Base-by-base conservation (phyloP, 1,140 invertebrate species). In the Cataglyphis hispanica region DNA sequence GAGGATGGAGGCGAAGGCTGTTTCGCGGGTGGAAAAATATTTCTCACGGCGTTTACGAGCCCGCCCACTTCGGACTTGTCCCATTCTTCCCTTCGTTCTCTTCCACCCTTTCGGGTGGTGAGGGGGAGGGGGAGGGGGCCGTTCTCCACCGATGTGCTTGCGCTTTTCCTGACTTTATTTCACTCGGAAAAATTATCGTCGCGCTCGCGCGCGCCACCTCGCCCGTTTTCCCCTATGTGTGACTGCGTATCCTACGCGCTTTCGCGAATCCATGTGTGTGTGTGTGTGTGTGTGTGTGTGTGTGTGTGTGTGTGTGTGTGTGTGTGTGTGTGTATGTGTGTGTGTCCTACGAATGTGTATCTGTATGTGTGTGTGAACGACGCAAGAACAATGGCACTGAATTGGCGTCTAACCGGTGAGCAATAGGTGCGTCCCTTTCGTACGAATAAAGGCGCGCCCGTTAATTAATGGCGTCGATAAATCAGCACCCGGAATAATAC, bases 391-490 rank as follows among this genome's bases (percentile, higher is more conserved):
- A 95, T 95, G 93, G 92, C 86, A 89, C 91, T 91, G 93, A 94
- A 94, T 95, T 91, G 93, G 93, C 93, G 92, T 94, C 94, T 94
- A 94, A 95, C 94, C 92, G 91, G 92, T 94, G 93, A 94, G 94
- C 94, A 95, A 95, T 94, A 94, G 94, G 94, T 94, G 93, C 93
- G 91, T 95, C 94, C 94, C 94, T 94, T 93, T 92, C 91, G 93
- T 92, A 92, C 89, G 93, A 94, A 94, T 95, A 94, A 95, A 94
- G 94, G 94, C 94, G 92, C 92, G 91, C 85, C 84, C 90, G 89
- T 93, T 95, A 94, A 95, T 95, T 95, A 95, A 95, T 95, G 94
- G 93, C 86, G 75, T 67, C 93, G 91, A 93, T 95, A 94, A 95
- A 95, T 95, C 94, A 95, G 86, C 92, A 91, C 85, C 84, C 85